phyloP scores from a whole-genome alignment of 2,113 vertebrate genomes.

The Silurus asotus region DNA sequence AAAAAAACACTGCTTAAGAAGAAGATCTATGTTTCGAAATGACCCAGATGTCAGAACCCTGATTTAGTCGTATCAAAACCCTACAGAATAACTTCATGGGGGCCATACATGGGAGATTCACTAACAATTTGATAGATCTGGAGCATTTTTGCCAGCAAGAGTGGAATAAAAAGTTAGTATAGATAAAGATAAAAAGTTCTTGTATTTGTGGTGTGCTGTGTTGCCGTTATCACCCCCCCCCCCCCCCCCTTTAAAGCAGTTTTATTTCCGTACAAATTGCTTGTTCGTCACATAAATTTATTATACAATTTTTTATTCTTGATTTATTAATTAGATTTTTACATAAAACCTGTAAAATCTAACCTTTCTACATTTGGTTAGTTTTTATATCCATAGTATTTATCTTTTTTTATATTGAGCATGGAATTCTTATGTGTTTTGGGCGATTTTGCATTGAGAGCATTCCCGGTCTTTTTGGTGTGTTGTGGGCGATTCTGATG shows the following conservation, averaged over 20 bases:
- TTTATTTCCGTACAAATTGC: background rate
- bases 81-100: background rate
- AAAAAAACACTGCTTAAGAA: background rate
- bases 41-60: background rate
- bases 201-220: background rate
- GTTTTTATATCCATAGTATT: background rate
- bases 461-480: conserved; percentile 2
- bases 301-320: background rate
- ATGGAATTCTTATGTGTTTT: background rate
- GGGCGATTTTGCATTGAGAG: background rate
- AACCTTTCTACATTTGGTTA: background rate
- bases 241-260: no score
- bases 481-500: conserved; percentile 20
- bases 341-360: background rate
- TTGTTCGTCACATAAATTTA: background rate
- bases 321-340: background rate
- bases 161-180: background rate
- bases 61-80: background rate
- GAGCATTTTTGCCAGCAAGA: background rate
- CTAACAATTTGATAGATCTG: background rate
- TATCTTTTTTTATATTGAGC: background rate
- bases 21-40: background rate
- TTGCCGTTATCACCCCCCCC: background rate
- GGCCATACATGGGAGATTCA: background rate
- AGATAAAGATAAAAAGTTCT: no score